Conservation (phyloP, 2,888 invertebrate species). For the Andrena bicolor region DNA sequence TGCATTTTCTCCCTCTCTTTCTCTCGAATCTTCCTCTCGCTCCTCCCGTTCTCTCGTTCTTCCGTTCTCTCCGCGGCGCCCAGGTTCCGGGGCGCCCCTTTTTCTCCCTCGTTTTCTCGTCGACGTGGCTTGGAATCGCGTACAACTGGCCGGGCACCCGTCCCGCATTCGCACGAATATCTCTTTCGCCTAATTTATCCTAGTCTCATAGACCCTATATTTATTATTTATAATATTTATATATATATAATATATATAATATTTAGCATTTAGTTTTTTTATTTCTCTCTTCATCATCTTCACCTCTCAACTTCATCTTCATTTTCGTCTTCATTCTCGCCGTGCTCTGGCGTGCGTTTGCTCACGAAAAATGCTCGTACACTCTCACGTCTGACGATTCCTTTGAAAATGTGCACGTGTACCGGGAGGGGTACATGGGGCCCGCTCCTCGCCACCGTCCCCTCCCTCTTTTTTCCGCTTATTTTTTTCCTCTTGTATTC, state of each 20-base stretch:
- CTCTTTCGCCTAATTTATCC: constrained; percentile 81
- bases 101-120: constrained; percentile 34
- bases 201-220: constrained; percentile 84
- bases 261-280: constrained; percentile 84
- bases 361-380: constrained; percentile 65
- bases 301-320: constrained; percentile 43
- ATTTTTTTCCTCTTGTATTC: constrained; percentile 47
- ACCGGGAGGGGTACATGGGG: constrained; percentile 34
- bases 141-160: constrained; percentile 59
- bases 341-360: constrained; percentile 26
- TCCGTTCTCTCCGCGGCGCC: constrained; percentile 18
- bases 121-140: constrained; percentile 54
- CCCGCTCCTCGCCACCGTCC: constrained; percentile 17
- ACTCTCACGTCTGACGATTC: constrained; percentile 75
- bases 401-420: constrained; percentile 65
- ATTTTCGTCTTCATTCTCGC: constrained; percentile 27
- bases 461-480: constrained; percentile 28
- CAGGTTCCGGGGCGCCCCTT: not conserved
- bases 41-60: constrained; percentile 10
- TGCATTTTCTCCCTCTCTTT: constrained; percentile 22
- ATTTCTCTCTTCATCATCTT: constrained; percentile 71
- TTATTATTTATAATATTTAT: constrained; percentile 85
- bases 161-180: constrained; percentile 65
- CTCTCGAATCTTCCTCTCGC: constrained; percentile 11
- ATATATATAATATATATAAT: constrained; percentile 83